Conservation (phyloP, 1,140 invertebrate genomes). For the Drosophila melanogaster region DNA sequence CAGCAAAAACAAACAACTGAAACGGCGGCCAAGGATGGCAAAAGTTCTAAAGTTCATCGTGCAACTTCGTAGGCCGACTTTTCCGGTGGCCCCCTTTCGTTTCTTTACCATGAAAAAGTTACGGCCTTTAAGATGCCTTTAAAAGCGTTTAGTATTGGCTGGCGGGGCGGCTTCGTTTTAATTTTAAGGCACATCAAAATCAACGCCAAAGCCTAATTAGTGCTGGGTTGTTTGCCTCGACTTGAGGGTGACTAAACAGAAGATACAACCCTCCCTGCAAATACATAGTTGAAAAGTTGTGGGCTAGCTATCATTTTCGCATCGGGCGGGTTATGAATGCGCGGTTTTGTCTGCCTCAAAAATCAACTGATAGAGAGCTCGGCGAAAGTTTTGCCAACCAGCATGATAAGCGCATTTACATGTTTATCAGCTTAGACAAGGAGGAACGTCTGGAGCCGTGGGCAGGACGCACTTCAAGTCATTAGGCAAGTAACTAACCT, state of each 20-base stretch:
- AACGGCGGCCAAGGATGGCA: slow-evolving; percentile 48
- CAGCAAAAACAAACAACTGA: slow-evolving; percentile 63
- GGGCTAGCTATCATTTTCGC: slow-evolving; percentile 80
- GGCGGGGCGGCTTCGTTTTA: slow-evolving; percentile 57
- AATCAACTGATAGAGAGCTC: slow-evolving; percentile 52
- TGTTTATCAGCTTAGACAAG: slow-evolving; percentile 68
- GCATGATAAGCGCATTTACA: slow-evolving; percentile 80
- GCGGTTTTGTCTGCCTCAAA: slow-evolving; percentile 48
- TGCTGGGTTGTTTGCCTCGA: slow-evolving; percentile 57
- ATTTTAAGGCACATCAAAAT: slow-evolving; percentile 75
- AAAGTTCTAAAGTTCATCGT: slow-evolving; percentile 76
- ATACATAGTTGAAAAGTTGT: slow-evolving; percentile 77
- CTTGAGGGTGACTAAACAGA: slow-evolving; percentile 32
- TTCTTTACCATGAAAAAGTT: slow-evolving; percentile 36
- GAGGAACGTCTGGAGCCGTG: slow-evolving; percentile 6
- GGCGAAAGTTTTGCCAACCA: slow-evolving; percentile 30
- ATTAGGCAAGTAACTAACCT: slow-evolving; percentile 82
- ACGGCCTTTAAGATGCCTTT: slow-evolving; percentile 64
- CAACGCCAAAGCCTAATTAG: slow-evolving; percentile 71
- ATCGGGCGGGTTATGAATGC: slow-evolving; percentile 73
- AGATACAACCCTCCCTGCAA: slow-evolving; percentile 17
- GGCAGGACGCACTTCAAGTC: slow-evolving; percentile 68
- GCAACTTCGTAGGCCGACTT: slow-evolving; percentile 69
- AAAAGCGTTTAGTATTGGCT: slow-evolving; percentile 58
- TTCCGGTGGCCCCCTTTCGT: neutral